Evolutionary conservation across 1,140 invertebrate genomes (phyloP), one percentile per base, ranked within the genome.

Genomic region (Drosophila pseudoobscura): DNA sequence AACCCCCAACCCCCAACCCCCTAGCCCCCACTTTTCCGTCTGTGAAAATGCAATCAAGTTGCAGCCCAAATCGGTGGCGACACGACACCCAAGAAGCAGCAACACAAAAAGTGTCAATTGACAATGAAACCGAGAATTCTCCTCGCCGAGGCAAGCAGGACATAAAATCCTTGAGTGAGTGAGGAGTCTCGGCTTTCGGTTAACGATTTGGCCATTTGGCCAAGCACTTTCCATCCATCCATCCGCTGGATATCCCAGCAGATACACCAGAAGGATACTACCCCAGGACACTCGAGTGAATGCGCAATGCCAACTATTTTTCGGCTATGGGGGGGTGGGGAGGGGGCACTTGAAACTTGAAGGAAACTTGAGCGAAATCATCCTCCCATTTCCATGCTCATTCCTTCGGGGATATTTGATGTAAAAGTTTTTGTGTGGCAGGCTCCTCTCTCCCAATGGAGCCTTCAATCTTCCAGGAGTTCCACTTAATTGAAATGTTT

Each of bases 91-190:
- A 44, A 29, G n/a, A 45, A 15, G 54, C 9, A 29, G 71, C 70
- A 75, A 75, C 60, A 75, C 60, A 75, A 75, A 77, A 77, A 77
- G 75, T 77, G 75, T 77, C 75, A 77, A 77, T 77, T 77, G 75
- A 77, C 73, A 77, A 77, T 77, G 75, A 77, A 77, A 71, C 73
- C 75, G 59, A 77, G 71, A 77, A 64, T 20, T 20, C 20, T 20
- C 20, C 2, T 20, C 20, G 55, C 35, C 46, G 31, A 44, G 54
- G 52, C 35, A 15, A 15, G 73, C 73, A 75, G 31, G 73, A 75
- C 55, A 68, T 75, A 75, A 75, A 75, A 75, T 68, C 72, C 62
- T 31, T 55, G 55, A 75, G 71, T 65, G 71, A 75, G 71, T 75
- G 11, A 39, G 35, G 31, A 35, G 31, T 35, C 31, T 35, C 71